Evolutionary conservation across 1,140 invertebrate species (phyloP).

Genomic region (Lepidurus packardi): DNA sequence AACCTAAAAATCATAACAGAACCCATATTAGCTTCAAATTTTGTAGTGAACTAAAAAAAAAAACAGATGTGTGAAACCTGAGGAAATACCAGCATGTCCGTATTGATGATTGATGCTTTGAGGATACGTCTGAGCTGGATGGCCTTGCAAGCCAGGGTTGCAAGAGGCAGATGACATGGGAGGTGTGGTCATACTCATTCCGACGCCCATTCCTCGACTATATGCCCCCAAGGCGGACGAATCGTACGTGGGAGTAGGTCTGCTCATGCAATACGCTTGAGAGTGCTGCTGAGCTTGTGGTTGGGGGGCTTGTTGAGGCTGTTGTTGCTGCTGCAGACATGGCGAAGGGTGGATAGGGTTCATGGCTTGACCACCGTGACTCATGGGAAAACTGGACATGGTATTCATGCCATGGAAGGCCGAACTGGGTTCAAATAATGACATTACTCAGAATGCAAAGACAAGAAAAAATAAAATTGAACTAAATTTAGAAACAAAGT

Average conservation of each 20-base stretch:
- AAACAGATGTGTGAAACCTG: not conserved
- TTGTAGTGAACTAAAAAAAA: not conserved
- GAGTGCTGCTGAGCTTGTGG: constrained; percentile 26
- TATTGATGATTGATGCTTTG: constrained; percentile 34
- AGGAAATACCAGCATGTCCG: constrained; percentile 30
- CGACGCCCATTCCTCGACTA: constrained; percentile 29
- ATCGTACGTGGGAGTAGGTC: constrained; percentile 23
- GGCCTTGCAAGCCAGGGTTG: not conserved
- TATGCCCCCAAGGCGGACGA: not conserved
- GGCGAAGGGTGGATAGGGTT: constrained; percentile 21
- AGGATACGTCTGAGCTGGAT: constrained; percentile 29
- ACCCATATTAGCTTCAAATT: constrained; percentile 4
- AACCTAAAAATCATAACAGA: constrained; percentile 46
- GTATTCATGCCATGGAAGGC: constrained; percentile 33
- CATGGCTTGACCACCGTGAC: constrained; percentile 22
- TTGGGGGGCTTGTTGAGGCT: not conserved
- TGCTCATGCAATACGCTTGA: constrained; percentile 24
- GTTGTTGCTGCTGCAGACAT: constrained; percentile 26
- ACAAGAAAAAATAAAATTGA: too few relatives aligned
- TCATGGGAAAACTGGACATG: constrained; percentile 32
- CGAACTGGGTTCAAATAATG: constrained; percentile 16
- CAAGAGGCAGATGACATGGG: not conserved
- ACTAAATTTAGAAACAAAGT: too few relatives aligned
- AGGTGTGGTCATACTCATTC: constrained; percentile 28
- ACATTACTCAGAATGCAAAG: too few relatives aligned